Evolutionary conservation across 2,113 vertebrate genomes (phyloP), one percentile per base, ranked within the genome.

Genomic region (Sphaerodactylus townsendi): DNA sequence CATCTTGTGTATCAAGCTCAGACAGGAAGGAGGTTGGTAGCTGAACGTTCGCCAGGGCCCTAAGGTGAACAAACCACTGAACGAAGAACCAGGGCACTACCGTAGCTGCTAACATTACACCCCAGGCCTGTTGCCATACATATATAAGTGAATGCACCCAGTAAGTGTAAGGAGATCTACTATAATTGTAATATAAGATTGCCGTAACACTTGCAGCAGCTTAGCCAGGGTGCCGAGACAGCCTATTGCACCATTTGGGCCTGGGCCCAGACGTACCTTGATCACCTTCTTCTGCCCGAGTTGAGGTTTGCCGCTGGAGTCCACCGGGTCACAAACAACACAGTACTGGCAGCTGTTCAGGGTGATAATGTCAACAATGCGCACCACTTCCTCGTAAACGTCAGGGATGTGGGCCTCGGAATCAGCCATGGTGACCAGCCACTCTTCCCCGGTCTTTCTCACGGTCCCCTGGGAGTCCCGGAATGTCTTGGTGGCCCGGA

Each of bases 261-360:
- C 3, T 39, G 75, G 25, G 19, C 14, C 33, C 87, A 84, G 77
- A 98, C 98, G 83, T 77, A 98, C 98, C 98, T 98, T 98, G 87
- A 98, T 93, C 19, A 98, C 97, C 17, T 90, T 95, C 92, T 98
- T 97, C 90, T 98, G 96, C 11, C 98, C 98, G 50, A 99, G 96
- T 90, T 98, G 98, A 14, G 97, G 98, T 77, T 98, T 98, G 78
- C 97, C 97, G 0, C 97, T 96, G 0, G 68, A 7, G 0, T 97
- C 98, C 0, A 98, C 93, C 0, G 98, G 98, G 93, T 99, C 97
- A 7, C 98, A 93, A 46, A 98, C 85, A 21, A 98, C 97, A 2
- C 97, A 98, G 95, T 98, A 98, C 93, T 98, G 96, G 4, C 93
- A 91, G 85, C 96, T 96, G 81, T 92, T 97, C 87, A 98, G 92